Evolutionary conservation across 1,140 invertebrate species (phyloP).

Genomic region (Schlechtendalia chinensis): DNA sequence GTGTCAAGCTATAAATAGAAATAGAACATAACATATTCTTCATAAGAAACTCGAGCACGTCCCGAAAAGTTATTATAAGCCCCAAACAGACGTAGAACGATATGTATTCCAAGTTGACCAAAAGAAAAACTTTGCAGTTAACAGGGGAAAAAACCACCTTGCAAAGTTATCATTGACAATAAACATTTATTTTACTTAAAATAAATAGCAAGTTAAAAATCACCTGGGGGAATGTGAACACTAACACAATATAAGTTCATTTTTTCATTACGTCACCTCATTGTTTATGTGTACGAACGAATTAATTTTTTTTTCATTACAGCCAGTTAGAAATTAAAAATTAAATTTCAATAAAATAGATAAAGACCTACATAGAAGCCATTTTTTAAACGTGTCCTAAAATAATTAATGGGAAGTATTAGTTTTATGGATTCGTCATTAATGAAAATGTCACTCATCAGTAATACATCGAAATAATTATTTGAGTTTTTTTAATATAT

Average conservation of each 20-base stretch:
- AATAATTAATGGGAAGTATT: no score
- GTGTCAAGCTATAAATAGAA: neutral
- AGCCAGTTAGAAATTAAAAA: neutral
- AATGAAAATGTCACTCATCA: no score
- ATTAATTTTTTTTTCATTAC: neutral
- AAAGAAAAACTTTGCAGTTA: slow-evolving; percentile 12
- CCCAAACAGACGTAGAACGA: slow-evolving; percentile 17
- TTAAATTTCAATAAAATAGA: neutral
- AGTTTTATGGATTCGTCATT: no score
- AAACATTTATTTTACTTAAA: slow-evolving; percentile 35
- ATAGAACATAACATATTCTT: slow-evolving; percentile 8
- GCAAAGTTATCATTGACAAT: slow-evolving; percentile 23
- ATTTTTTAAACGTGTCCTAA: no score
- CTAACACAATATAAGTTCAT: neutral
- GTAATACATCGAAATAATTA: no score
- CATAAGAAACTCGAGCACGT: slow-evolving; percentile 31
- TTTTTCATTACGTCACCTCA: neutral
- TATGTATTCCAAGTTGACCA: slow-evolving; percentile 14
- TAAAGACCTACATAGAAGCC: no score
- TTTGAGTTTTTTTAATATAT: no score
- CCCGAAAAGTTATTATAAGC: slow-evolving; percentile 37
- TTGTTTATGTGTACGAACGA: neutral
- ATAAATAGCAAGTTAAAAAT: slow-evolving; percentile 13
- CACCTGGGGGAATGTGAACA: neutral
- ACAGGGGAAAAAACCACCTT: neutral